These are phyloP conservation scores for Garra rufa DNA, from an alignment of 2,113 vertebrate species.

Conservation along the genomic window DNA sequence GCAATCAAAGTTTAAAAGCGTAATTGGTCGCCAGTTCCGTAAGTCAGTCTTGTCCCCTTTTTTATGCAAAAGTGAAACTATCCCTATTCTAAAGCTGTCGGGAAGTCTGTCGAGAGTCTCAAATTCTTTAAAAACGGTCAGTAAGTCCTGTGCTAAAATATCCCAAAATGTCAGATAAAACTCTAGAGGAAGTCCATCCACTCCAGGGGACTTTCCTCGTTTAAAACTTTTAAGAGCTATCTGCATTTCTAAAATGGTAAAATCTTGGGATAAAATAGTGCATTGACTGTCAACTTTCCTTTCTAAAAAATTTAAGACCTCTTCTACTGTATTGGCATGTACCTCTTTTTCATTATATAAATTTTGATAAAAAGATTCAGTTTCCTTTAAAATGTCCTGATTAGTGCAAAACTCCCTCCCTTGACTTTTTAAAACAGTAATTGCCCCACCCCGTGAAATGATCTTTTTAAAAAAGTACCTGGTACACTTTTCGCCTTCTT, in stretches of 20 bases:
- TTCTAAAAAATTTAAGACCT: conserved; percentile 16
- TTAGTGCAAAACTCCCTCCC: no score
- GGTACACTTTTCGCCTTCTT: conserved; percentile 40
- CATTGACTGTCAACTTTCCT: neutral
- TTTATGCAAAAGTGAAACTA: neutral
- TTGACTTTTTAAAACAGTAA: neutral
- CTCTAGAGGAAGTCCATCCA: no score
- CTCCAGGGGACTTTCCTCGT: no score
- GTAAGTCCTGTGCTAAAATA: no score
- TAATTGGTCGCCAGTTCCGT: neutral
- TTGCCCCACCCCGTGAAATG: neutral
- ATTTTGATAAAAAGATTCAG: neutral
- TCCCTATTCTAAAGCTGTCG: neutral
- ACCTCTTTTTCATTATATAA: neutral
- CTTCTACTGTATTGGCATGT: neutral
- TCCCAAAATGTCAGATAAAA: no score
- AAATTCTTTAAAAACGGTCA: neutral
- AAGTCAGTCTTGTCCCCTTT: neutral
- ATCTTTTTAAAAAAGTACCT: conserved; percentile 43
- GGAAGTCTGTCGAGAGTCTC: neutral
- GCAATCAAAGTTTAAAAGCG: neutral
- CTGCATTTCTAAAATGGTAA: no score
- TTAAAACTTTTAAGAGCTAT: no score
- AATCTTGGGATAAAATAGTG: no score
- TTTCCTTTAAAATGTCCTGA: neutral